Percentiles rank a stretch among this genome's conserved stretches.
Evolutionary conservation across 2,888 invertebrate species (phyloP).

Genomic region (Lepidochrysops patricia): DNA sequence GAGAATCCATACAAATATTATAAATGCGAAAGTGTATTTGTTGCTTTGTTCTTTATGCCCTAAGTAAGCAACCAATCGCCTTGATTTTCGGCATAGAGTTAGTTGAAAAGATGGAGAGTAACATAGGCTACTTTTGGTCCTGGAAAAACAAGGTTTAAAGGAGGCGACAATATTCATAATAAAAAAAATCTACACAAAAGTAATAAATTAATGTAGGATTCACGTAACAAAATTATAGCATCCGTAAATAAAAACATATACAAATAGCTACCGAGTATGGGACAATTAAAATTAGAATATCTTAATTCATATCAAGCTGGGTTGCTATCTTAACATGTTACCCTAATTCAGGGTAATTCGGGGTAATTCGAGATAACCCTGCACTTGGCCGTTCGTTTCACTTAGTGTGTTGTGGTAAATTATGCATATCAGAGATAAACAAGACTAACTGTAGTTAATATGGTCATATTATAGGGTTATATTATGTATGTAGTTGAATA

Average conservation of each 20-base stretch:
- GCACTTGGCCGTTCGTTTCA: slow-evolving; percentile 61
- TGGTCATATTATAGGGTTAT: neutral
- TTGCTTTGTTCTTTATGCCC: too few relatives aligned
- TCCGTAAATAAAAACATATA: slow-evolving; percentile 18
- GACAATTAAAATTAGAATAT: slow-evolving; percentile 79
- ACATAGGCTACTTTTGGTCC: too few relatives aligned
- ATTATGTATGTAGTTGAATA: neutral
- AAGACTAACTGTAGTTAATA: slow-evolving; percentile 6
- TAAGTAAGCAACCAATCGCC: too few relatives aligned
- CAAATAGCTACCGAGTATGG: slow-evolving; percentile 13
- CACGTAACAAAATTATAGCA: too few relatives aligned
- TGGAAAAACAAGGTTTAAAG: too few relatives aligned
- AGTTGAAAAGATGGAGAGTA: too few relatives aligned
- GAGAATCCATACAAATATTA: too few relatives aligned
- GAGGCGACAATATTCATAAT: too few relatives aligned
- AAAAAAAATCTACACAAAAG: too few relatives aligned
- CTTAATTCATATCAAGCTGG: slow-evolving; percentile 80
- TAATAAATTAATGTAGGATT: too few relatives aligned
- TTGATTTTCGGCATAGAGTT: too few relatives aligned
- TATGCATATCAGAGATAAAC: slow-evolving; percentile 24
- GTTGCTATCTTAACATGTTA: slow-evolving; percentile 71
- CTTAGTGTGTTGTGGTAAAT: slow-evolving; percentile 52
- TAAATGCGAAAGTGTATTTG: too few relatives aligned
- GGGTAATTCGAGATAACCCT: slow-evolving; percentile 56
- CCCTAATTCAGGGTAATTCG: slow-evolving; percentile 66